phyloP scores from a whole-genome alignment of 2,888 invertebrate genomes.

The Drosophila rubida region DNA sequence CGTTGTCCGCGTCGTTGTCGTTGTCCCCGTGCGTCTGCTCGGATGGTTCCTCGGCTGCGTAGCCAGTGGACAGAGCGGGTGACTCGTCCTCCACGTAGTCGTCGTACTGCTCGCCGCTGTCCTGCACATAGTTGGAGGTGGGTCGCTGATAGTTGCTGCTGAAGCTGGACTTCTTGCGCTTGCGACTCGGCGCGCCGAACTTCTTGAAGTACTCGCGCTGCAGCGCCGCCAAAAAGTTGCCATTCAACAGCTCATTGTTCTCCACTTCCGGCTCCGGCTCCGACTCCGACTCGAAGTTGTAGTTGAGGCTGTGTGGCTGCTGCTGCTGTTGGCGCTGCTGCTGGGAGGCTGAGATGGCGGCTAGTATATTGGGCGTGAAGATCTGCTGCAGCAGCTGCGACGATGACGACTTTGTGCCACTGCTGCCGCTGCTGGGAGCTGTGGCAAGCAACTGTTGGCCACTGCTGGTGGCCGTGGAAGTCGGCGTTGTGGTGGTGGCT shows the following conservation, averaged over 20 bases:
- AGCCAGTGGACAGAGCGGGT: conserved; percentile 6
- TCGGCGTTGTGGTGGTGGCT: conserved; percentile 17
- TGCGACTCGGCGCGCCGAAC: conserved; percentile 53
- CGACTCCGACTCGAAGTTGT: conserved; percentile 18
- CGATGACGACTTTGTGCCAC: conserved; percentile 7
- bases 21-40: not conserved
- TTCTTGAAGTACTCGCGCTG: conserved; percentile 70
- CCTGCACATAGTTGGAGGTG: conserved; percentile 19
- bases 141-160: conserved; percentile 16
- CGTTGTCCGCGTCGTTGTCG: conserved; percentile 24
- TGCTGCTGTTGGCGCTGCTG: conserved; percentile 24
- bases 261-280: conserved; percentile 46
- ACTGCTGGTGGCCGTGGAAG: conserved; percentile 25
- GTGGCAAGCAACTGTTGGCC: conserved; percentile 24
- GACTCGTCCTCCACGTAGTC: conserved; percentile 55
- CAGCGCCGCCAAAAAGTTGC: conserved; percentile 77
- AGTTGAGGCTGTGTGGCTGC: not conserved
- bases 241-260: conserved; percentile 67
- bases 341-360: conserved; percentile 52
- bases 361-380: conserved; percentile 64
- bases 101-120: conserved; percentile 51
- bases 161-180: conserved; percentile 50
- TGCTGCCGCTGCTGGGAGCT: conserved; percentile 28
- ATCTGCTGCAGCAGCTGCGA: conserved; percentile 66
- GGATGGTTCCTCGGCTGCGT: conserved; percentile 24